Base-by-base conservation (phyloP, 2,888 invertebrate species). In the Neelides folsomi region DNA sequence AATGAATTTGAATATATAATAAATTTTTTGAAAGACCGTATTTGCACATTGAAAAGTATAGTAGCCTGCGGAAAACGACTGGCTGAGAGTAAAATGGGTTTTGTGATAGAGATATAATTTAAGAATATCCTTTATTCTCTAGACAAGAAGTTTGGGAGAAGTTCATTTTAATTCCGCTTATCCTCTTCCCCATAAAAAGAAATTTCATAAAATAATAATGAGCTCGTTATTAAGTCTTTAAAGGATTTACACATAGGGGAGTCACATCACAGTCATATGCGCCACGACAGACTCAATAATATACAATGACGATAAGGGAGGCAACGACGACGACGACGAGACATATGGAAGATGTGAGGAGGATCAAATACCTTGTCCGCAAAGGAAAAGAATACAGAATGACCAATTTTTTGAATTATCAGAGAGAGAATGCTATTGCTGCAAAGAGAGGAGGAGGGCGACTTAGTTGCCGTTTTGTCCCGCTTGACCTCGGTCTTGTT, bases 361-460 rank as follows among this genome's bases (percentile, higher is more conserved):
- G 49, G 40, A 48, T 49, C 49, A 50, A 56, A 60, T 60, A 60
- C 60, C 58, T 60, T 57, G 57, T 53, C 56, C 58, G 58, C 53
- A 58, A 60, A 54, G 58, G 56, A 56, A 56, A 52, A 42, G 43
- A 54, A 54, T 43, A 53, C 51, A 54, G 54, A 53, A 55, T 51
- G 53, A 51, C 47, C 56, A 54, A 56, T 54, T 52, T 55, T 59
- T 53, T 49, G 50, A 42, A 41, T 42, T 44, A 43, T 50, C 49
- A 47, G 49, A 47, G 51, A 35, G 53, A 34, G 20, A 34, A 45
- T 46, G 50, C 35, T 43, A 52, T 52, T 42, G 34, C 37, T 38
- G 18, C 47, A 46, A 46, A 36, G 18, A 27, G 27, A 42, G 16
- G 15, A 39, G 39, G 39, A 39, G 15, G 3, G n/a, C 15, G 39